Base-by-base conservation (phyloP, 2,113 vertebrate species). In the Bagarius yarrelli region DNA sequence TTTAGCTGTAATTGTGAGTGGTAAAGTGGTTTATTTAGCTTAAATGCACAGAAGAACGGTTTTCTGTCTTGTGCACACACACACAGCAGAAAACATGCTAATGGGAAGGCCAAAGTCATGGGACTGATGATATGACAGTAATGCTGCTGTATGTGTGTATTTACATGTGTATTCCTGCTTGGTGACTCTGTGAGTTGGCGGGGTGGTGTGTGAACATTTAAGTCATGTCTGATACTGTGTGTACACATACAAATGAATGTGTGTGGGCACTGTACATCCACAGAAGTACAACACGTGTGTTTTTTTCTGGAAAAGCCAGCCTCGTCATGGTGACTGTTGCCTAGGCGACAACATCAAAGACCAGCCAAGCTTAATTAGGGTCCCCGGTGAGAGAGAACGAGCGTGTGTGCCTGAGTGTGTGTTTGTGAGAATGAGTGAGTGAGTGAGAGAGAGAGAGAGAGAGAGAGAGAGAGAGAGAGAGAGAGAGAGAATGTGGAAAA, bases 311-410 rank as follows among this genome's bases (percentile, higher is more conserved):
- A 91, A 91, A 91, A 90, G 86, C 90, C 90, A 89, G 89, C 89
- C 91, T 94, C 86, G 92, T 93, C 93, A 93, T 93, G 93, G 93
- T 92, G 93, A 94, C 93, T 92, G 93, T 94, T 93, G 92, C 93
- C 92, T 93, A 91, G 93, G 91, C 90, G 89, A 94, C 93, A 93
- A 93, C 93, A 93, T 94, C 92, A 94, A 94, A 94, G 92, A 92
- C 89, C 92, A 93, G 92, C 93, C 91, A 92, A 92, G 92, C 92
- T 92, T 93, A 94, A 93, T 94, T 93, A 93, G 93, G 92, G 90
- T 92, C 91, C 92, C 92, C 89, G 89, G 92, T 34, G 91, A 88
- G 91, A 81, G 79, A 70, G 27, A 16, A 73, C 78, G 70, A 67
- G 55, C 66, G 44, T 66, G 60, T 78, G 76, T 76, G 56, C 23